Conservation (phyloP, 2,797 vertebrate genomes). For the Alectoris magna region DNA sequence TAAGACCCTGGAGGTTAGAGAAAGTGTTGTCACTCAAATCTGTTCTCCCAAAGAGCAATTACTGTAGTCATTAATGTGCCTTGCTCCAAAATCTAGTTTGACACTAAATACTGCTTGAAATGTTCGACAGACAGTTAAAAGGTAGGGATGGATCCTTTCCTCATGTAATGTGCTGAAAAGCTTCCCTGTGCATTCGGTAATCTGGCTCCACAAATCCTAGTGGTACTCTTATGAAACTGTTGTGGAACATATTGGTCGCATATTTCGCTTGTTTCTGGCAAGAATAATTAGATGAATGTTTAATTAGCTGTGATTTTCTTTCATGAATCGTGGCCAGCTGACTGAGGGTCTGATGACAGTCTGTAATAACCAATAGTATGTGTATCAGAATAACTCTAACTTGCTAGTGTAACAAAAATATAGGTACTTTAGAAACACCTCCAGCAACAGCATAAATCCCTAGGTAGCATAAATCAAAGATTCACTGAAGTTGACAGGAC, state of each 20-base stretch:
- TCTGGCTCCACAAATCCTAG: slow-evolving; percentile 65
- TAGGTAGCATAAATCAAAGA: slow-evolving; percentile 43
- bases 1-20: slow-evolving; percentile 64
- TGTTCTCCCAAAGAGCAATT: slow-evolving; percentile 68
- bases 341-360: slow-evolving; percentile 71
- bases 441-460: slow-evolving; percentile 50
- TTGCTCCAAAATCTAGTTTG: slow-evolving; percentile 54
- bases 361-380: slow-evolving; percentile 66
- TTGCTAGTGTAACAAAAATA: slow-evolving; percentile 56
- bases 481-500: slow-evolving; percentile 37
- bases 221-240: slow-evolving; percentile 54
- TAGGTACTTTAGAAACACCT: slow-evolving; percentile 42
- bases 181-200: slow-evolving; percentile 58
- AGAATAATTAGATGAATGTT: slow-evolving; percentile 72
- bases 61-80: slow-evolving; percentile 44
- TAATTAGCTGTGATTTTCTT: slow-evolving; percentile 72
- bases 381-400: slow-evolving; percentile 46
- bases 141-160: slow-evolving; percentile 51
- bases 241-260: slow-evolving; percentile 72
- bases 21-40: slow-evolving; percentile 72
- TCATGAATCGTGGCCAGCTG: slow-evolving; percentile 66
- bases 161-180: slow-evolving; percentile 52
- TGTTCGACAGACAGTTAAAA: slow-evolving; percentile 61
- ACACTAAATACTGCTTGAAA: slow-evolving; percentile 70
- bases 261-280: slow-evolving; percentile 74